Conservation (phyloP, 1,140 invertebrate species). For the Zaprionus nigranus region DNA sequence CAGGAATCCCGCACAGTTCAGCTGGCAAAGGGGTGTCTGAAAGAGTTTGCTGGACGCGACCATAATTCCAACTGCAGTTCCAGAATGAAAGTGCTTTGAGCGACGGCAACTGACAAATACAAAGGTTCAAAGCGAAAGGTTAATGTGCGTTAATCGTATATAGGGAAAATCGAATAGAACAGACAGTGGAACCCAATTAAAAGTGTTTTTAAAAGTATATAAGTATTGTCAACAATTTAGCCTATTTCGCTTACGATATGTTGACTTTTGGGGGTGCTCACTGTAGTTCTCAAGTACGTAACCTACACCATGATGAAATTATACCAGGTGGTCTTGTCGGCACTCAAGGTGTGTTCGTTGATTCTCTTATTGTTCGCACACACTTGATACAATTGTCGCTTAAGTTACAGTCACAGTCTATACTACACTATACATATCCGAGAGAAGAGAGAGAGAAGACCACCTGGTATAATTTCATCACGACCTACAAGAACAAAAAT, state of each 20-base stretch:
- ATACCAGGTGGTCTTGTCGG: too few species aligned
- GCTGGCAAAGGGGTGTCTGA: conserved; percentile 32
- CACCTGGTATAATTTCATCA: too few species aligned
- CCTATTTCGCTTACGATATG: neutral
- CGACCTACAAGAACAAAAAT: neutral
- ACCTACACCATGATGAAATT: neutral
- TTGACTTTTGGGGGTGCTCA: neutral
- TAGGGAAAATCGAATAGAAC: neutral
- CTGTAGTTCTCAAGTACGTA: neutral
- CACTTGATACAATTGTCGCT: too few species aligned
- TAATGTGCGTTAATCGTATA: conserved; percentile 26
- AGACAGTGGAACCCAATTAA: neutral
- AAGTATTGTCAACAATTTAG: neutral
- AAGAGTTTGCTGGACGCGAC: conserved; percentile 58
- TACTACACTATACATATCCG: too few species aligned
- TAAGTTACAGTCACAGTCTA: too few species aligned
- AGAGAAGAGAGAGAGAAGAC: too few species aligned
- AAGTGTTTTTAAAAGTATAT: neutral
- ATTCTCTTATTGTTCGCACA: too few species aligned
- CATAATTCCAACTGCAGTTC: conserved; percentile 48
- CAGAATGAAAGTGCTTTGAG: neutral
- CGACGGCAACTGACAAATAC: neutral
- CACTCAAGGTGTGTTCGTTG: too few species aligned
- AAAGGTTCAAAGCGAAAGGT: conserved; percentile 39
- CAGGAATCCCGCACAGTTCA: conserved; percentile 46